These are phyloP conservation scores for Acipenser transmontanus DNA, from an alignment of 2,797 vertebrate genomes.

Conservation along the genomic window DNA sequence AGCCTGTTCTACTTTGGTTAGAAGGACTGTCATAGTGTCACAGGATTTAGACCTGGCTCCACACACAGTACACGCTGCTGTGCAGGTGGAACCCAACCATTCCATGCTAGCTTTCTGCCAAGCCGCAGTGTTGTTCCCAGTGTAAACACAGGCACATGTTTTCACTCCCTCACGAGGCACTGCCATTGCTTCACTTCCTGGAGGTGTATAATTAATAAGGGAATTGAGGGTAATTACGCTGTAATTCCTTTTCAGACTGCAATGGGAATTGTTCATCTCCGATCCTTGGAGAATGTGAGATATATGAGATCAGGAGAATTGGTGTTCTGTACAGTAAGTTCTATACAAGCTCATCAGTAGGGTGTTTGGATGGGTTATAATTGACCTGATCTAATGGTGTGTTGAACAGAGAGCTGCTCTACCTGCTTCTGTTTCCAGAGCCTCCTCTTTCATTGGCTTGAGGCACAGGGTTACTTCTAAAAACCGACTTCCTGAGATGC, in stretches of 20 bases:
- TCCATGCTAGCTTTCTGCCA: background rate
- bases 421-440: too few species aligned
- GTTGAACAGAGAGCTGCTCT: too few species aligned
- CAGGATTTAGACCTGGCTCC: background rate
- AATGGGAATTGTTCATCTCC: background rate
- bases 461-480: too few species aligned
- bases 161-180: background rate
- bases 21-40: background rate
- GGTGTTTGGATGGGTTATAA: too few species aligned
- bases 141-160: background rate
- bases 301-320: background rate
- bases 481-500: too few species aligned
- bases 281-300: background rate
- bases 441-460: too few species aligned
- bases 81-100: background rate
- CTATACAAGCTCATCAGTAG: too few species aligned
- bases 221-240: constrained; percentile 2
- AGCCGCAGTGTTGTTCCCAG: background rate
- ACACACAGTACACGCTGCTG: background rate
- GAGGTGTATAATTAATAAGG: background rate
- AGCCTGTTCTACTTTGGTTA: too few species aligned
- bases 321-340: too few species aligned
- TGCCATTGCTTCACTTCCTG: background rate
- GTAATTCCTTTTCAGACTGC: background rate
- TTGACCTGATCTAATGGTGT: too few species aligned